Base-by-base conservation (phyloP, 2,888 invertebrate genomes). In the Leptopilina drosophilae region DNA sequence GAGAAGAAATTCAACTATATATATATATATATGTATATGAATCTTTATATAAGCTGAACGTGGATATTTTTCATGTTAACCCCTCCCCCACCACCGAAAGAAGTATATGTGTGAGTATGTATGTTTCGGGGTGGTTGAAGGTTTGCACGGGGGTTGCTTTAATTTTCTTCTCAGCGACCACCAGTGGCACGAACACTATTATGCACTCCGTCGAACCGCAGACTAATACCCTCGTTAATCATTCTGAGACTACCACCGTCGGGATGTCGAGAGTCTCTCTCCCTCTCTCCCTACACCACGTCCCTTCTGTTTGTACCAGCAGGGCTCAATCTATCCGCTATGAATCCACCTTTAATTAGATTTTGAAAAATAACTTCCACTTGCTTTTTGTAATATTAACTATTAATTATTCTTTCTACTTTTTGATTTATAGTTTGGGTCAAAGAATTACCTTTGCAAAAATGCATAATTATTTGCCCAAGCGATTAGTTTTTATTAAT, bases 181-280 rank as follows among this genome's bases (percentile, higher is more conserved):
- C 77, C 75, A 62, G 80, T 76, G 81, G 81, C 80, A 81, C 81
- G 82, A 82, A 84, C 84, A 82, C 82, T 79, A 84, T 84, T 84
- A 84, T 84, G 84, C 83, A 82, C 84, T 84, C 78, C 83, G 82
- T 84, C 84, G 84, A 84, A 84, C 84, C 83, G 80, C 81, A 79
- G 83, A 82, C 81, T 84, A 82, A 84, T 84, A 82, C 67, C 79
- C 81, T 83, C 84, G 82, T 84, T 84, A 84, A 84, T 84, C 84
- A 84, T 84, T 82, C 77, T 78, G 82, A 66, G 77, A 81, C 73
- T 79, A 20, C 49, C 66, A 20, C 49, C 66, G 79, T 80, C 64
- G 81, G 81, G 53, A 73, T 56, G 73, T 73, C 73, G 56, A 26
- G 73, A 73, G 11, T 53, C 33, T 73, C 42, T 42, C 42, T 42